Conservation (phyloP, 2,888 invertebrate species). For the Branchinecta sandiegonensis region DNA sequence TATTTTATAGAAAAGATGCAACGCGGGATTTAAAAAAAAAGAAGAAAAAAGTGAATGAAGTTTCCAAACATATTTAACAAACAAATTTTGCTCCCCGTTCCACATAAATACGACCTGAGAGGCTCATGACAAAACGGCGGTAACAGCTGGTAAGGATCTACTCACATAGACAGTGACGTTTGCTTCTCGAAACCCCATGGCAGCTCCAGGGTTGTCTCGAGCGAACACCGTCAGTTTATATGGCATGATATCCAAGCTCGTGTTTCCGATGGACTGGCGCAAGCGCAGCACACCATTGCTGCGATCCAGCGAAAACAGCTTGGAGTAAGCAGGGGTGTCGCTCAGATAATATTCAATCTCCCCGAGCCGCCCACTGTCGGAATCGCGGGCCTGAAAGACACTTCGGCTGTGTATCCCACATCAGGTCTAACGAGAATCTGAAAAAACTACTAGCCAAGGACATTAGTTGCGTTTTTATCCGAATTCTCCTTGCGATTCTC, state of each 20-base stretch:
- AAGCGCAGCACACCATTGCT: conserved; percentile 62
- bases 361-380: conserved; percentile 68
- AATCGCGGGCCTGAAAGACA: conserved; percentile 54
- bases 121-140: too few species aligned
- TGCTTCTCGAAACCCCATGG: conserved; percentile 46
- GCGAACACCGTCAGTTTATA: conserved; percentile 58
- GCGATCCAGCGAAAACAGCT: conserved; percentile 56
- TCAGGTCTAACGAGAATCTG: too few species aligned
- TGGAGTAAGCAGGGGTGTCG: conserved; percentile 39
- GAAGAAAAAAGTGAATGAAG: too few species aligned
- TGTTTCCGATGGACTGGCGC: conserved; percentile 52
- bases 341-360: conserved; percentile 48
- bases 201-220: conserved; percentile 53
- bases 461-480: too few species aligned
- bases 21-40: too few species aligned
- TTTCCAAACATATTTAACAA: too few species aligned
- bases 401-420: too few species aligned
- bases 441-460: too few species aligned
- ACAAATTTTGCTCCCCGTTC: too few species aligned
- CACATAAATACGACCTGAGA: too few species aligned
- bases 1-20: too few species aligned
- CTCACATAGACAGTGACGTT: conserved; percentile 50
- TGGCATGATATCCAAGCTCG: conserved; percentile 48
- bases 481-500: too few species aligned
- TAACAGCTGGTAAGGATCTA: conserved; percentile 24